Conservation (phyloP, 2,888 invertebrate species). For the Neoaliturus tenellus region DNA sequence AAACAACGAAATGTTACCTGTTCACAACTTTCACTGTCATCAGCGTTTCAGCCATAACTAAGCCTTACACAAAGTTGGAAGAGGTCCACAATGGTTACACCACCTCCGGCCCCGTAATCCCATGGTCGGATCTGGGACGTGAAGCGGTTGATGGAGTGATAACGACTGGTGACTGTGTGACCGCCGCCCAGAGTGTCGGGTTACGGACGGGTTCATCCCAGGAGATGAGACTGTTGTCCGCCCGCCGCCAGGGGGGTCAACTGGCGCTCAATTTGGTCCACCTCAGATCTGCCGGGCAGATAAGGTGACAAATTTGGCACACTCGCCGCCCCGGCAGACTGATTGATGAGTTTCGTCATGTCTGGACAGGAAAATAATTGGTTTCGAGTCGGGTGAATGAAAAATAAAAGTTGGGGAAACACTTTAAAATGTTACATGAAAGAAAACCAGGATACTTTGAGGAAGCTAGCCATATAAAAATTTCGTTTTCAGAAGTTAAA, state of each 20-base stretch:
- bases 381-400: too few species aligned
- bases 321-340: not conserved
- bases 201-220: conserved; percentile 3
- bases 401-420: too few species aligned
- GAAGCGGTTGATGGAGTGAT: not conserved
- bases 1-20: too few species aligned
- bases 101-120: not conserved
- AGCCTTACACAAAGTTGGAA: not conserved
- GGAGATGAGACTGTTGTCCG: not conserved
- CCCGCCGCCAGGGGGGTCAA: not conserved
- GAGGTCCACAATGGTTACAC: not conserved
- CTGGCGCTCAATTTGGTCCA: not conserved
- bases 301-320: conserved; percentile 14
- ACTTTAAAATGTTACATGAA: too few species aligned
- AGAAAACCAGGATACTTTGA: too few species aligned
- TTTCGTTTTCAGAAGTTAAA: too few species aligned
- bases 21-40: too few species aligned
- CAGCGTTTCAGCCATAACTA: too few species aligned
- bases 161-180: not conserved
- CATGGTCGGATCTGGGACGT: not conserved
- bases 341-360: too few species aligned
- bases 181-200: not conserved
- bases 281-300: not conserved
- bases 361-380: too few species aligned
- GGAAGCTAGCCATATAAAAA: too few species aligned